Base-by-base conservation (phyloP, 2,888 invertebrate species). In the Xanthorhoe spadicearia region DNA sequence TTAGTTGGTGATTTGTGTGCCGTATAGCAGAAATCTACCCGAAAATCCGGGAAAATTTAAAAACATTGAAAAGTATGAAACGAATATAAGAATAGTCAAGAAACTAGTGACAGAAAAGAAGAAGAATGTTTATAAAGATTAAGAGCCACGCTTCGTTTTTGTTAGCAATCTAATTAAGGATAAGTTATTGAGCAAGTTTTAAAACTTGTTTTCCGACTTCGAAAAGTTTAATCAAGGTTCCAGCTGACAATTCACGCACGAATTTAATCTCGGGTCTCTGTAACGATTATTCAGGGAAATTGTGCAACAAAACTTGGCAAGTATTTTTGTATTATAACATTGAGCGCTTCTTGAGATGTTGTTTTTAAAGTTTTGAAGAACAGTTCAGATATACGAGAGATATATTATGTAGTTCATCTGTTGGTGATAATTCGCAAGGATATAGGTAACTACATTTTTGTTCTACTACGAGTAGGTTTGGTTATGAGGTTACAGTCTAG, bases 141-240 rank as follows among this genome's bases (percentile, higher is more conserved):
- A 62, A 55, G 46, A 46, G 61, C 54, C 23, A 56, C 56, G 28
- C 28, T 66, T 66, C 46, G 57, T 56, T 69, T 61, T 54, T 61
- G 56, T 54, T 54, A 60, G 57, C 57, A 69, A 63, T 66, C 63
- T 69, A 64, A 69, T 66, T 63, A 69, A 63, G 66, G 50, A 58
- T 66, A 69, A 69, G 61, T 66, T 69, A 66, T 69, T 64, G 60
- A 64, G 56, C 60, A 64, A 69, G 63, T 69, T 63, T 53, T 53
- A 18, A 64, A 69, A 69, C 63, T 66, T 69, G 63, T 69, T 69
- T 66, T 60, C 56, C 61, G 35, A 66, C 63, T 69, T 61, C 35
- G 60, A 61, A 69, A 69, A 69, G 69, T 69, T 69, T 69, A 69
- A 69, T 69, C 69, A 69, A 69, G 66, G 63, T 61, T 66, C 61